Evolutionary conservation across 92 coral and sea anemone genomes (phyloP), one percentile per base, ranked within the genome.

Genomic region (Paragorgia papillata): DNA sequence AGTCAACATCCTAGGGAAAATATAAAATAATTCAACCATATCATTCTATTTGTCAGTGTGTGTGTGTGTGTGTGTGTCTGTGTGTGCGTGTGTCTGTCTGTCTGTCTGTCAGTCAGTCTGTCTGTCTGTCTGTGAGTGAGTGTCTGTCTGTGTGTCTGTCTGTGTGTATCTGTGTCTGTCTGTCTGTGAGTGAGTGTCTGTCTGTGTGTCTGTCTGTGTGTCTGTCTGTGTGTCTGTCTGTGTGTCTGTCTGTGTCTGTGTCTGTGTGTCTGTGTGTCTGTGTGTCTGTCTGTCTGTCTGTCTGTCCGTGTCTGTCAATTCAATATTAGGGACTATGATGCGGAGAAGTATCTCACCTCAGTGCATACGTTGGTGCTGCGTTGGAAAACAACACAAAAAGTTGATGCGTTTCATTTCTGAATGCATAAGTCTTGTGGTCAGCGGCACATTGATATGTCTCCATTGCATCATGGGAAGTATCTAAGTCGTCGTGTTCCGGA

Each of bases 391-490:
- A 60, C 27, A 86, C 40, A 57, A 88, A 94, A 43, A 91, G 75
- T 87, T 90, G 97, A 57, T 94, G 98, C 39, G 90, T 90, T 49
- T 73, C 83, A 27, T 90, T 94, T 67, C 98, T 85, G 27, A 85
- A 59, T 29, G 97, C 98, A 69, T 94, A 94, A 68, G 95, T 89
- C 80, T 94, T 94, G 84, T 94, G 82, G 62, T 88, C 92, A 44
- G 81, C 90, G 12, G 90, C 86, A 69, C 92, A 82, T 64, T 87
- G 89, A 61, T 94, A 94, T 10, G 97, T 94, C 69, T 94, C 98
- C 97, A 94, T 88, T 55, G 97, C 97, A 66, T 88, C 88, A 49
- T 94, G 98, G 55, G 86, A 40, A 31, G 54, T 69, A 51, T 69
- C 76, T 29, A 69, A 12, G 60, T 24, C 69, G 25, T 54, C 76